phyloP scores from a whole-genome alignment of 2,888 invertebrate species.

The Watsonalla cultraria region DNA sequence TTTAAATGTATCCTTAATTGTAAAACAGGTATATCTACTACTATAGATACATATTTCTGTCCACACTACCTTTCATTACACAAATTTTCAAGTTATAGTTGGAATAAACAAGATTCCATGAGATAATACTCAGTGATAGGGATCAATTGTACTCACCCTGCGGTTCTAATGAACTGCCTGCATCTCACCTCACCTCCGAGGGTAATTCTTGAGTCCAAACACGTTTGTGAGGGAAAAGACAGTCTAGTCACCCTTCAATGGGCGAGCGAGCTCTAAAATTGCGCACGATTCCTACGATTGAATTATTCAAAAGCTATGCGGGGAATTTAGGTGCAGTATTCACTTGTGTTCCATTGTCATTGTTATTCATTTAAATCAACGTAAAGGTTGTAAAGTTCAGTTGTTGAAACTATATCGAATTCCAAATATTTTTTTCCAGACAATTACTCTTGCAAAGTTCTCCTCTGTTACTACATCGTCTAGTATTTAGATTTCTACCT shows the following conservation, averaged over 20 bases:
- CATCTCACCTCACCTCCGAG: slow-evolving; percentile 61
- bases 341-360: not conserved
- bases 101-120: slow-evolving; percentile 1
- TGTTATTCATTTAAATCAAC: not conserved
- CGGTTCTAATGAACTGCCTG: slow-evolving; percentile 63
- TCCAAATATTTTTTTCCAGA: no score
- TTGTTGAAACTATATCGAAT: no score
- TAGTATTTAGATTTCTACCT: no score
- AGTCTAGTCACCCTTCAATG: slow-evolving; percentile 52
- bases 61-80: no score
- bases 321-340: not conserved
- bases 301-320: slow-evolving; percentile 3
- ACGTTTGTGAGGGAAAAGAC: slow-evolving; percentile 62
- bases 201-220: slow-evolving; percentile 58
- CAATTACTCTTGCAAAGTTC: no score
- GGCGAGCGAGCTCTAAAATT: slow-evolving; percentile 48
- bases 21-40: no score
- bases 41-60: no score
- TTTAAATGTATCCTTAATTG: no score
- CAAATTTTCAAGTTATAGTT: no score
- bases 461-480: no score
- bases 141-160: slow-evolving; percentile 37
- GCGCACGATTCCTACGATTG: slow-evolving; percentile 18
- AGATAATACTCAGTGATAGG: slow-evolving; percentile 17
- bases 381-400: no score